These are phyloP conservation scores for Zalophus californianus DNA, from an alignment of 2,797 vertebrate species.

Conservation along the genomic window DNA sequence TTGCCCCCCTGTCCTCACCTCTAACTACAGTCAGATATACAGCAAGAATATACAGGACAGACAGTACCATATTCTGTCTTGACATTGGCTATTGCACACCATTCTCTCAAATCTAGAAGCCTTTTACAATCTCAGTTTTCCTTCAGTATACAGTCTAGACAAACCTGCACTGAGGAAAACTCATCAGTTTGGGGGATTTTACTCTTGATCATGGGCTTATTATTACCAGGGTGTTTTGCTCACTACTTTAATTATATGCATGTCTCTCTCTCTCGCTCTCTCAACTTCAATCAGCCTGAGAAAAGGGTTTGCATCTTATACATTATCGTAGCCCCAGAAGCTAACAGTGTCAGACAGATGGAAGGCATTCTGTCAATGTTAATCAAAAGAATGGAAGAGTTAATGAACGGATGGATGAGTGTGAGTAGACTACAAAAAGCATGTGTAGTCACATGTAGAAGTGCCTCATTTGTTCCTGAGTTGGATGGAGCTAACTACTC, in stretches of 20 bases:
- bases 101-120: neutral
- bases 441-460: neutral
- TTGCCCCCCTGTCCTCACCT: fast-evolving
- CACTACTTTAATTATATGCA: neutral
- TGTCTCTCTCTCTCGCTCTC: neutral
- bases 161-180: neutral
- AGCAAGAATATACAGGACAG: neutral
- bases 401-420: neutral
- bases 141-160: neutral
- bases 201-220: neutral
- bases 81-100: neutral
- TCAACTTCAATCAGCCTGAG: neutral
- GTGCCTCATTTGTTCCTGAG: neutral
- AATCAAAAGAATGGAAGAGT: neutral
- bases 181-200: neutral
- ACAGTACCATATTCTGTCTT: neutral
- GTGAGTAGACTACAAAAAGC: neutral
- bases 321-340: neutral
- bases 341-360: neutral
- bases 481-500: neutral
- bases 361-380: neutral
- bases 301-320: neutral
- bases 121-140: neutral
- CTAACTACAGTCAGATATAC: neutral
- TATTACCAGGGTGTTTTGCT: neutral